Evolutionary conservation across 2,888 invertebrate species (phyloP).

Genomic region (Malachius bipustulatus): DNA sequence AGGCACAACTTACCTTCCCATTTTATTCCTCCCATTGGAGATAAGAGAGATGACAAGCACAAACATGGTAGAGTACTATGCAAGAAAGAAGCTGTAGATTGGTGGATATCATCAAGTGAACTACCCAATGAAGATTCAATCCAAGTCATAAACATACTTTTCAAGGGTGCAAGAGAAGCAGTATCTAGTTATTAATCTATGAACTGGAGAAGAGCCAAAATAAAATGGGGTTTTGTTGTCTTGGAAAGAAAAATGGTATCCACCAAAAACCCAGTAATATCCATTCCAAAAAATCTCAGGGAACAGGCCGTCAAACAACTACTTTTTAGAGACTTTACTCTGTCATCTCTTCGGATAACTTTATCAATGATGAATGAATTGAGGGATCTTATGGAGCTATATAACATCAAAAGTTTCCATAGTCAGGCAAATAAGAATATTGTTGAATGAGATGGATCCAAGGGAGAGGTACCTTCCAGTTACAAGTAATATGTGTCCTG

Average conservation of each 20-base stretch:
- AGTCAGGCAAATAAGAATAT: neutral
- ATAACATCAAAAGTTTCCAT: neutral
- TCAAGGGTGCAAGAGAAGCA: neutral
- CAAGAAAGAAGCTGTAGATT: neutral
- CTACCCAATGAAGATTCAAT: neutral
- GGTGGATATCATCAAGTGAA: neutral
- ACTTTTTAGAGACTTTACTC: neutral
- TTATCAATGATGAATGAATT: neutral
- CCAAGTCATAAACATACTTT: neutral
- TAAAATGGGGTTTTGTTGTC: neutral
- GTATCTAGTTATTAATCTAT: neutral
- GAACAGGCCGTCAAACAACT: neutral
- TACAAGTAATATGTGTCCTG: neutral
- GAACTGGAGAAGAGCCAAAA: neutral
- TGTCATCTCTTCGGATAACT: neutral
- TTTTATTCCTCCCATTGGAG: neutral
- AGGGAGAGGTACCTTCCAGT: neutral
- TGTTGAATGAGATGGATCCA: neutral
- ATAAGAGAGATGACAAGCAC: neutral
- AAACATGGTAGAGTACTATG: slow-evolving; percentile 1
- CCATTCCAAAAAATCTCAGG: neutral
- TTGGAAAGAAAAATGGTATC: neutral
- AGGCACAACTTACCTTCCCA: neutral
- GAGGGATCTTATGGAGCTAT: neutral
- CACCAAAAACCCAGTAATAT: neutral